phyloP scores from a whole-genome alignment of 2,888 invertebrate species.

The Lymantria dispar region DNA sequence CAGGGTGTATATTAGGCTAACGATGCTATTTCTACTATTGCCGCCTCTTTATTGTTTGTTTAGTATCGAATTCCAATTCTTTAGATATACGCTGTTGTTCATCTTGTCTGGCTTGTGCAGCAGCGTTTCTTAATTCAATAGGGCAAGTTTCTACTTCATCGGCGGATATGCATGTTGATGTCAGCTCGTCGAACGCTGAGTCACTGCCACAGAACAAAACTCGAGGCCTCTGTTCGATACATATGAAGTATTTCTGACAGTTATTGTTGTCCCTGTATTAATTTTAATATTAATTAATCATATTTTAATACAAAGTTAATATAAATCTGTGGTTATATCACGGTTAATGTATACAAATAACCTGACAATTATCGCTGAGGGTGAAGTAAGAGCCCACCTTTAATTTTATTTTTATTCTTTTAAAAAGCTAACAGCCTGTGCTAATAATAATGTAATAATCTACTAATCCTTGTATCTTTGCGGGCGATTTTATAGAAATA shows the following conservation, averaged over 20 bases:
- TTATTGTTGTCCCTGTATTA: constrained; percentile 80
- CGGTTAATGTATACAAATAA: too few species aligned
- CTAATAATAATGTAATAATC: too few species aligned
- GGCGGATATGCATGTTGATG: constrained; percentile 87
- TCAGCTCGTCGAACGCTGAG: constrained; percentile 89
- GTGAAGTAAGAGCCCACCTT: too few species aligned
- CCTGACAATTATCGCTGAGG: too few species aligned
- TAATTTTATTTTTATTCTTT: too few species aligned
- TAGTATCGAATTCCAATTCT: constrained; percentile 46
- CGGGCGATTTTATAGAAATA: too few species aligned
- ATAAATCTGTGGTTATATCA: too few species aligned
- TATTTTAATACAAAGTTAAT: too few species aligned
- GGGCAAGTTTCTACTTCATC: constrained; percentile 91
- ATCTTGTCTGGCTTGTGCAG: constrained; percentile 51
- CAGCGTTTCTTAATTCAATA: constrained; percentile 50
- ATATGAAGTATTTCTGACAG: constrained; percentile 91
- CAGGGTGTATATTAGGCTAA: too few species aligned
- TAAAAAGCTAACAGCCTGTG: too few species aligned
- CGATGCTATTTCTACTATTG: not conserved
- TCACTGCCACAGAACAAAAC: constrained; percentile 89
- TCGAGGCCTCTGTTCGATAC: constrained; percentile 88
- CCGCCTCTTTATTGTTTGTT: not conserved
- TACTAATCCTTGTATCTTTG: too few species aligned
- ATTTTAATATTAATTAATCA: constrained; percentile 15
- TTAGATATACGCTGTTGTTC: constrained; percentile 54